Evolutionary conservation across 2,888 invertebrate genomes (phyloP), one percentile per base, ranked within the genome.

Genomic region (Leistus spinibarbis): DNA sequence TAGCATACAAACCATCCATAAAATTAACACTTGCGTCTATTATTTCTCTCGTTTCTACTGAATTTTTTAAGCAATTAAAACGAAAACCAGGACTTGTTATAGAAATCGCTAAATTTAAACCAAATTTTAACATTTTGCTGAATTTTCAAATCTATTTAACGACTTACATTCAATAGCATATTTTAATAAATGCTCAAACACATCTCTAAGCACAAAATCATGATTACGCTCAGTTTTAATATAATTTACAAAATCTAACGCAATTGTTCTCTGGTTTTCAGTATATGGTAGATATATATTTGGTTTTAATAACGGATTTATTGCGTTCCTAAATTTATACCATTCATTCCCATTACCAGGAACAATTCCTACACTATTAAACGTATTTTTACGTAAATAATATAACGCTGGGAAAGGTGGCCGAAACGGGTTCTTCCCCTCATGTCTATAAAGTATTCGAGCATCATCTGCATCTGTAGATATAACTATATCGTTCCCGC

Each of bases 281-380:
- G 85, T 81, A 79, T 87, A 90, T 60, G 83, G 80, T 54, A 85
- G 81, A 5, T 88, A 84, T 56, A 87, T 81, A 60, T 83, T 82
- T 0, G 86, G 84, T 75, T 86, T 82, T 81, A 90, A 84, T 82
- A 90, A 84, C 64, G 87, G 85, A 71, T 86, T 86, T 2, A 88
- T 84, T 0, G 87, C 87, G 74, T 84, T 85, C 76, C 90, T 82
- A 60, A 89, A 84, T 77, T 86, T 84, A 78, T 88, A 86, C 90
- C 90, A 90, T 78, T 89, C 88, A 17, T 87, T 85, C 0, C 90
- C 90, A 81, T 90, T 90, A 65, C 87, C 88, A 76, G 89, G 88
- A 13, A 89, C 88, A 3, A 90, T 84, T 10, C 90, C 90, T 9
- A 86, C 86, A 76, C 88, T 88, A 10, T 81, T 81, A 77, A 84